These are phyloP conservation scores for Coregonus clupeaformis DNA, from an alignment of 2,113 vertebrate genomes.

Conservation along the genomic window DNA sequence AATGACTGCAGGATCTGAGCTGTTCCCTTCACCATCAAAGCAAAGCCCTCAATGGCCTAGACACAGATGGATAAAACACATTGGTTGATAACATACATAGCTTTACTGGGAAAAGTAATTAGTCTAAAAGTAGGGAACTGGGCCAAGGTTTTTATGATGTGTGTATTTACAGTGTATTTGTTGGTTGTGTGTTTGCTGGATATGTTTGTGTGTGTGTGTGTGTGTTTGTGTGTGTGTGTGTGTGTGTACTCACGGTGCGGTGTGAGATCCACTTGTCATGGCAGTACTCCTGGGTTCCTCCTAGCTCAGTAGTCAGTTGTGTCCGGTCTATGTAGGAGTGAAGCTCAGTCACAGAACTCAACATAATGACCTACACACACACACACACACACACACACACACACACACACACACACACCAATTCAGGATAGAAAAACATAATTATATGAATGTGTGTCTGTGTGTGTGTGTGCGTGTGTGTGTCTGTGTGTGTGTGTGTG, in stretches of 20 bases:
- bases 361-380: slow-evolving; percentile 89
- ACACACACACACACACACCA: not conserved
- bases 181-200: not conserved
- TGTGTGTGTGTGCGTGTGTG: no score
- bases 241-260: slow-evolving; percentile 82
- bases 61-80: slow-evolving; percentile 16
- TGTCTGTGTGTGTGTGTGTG: no score
- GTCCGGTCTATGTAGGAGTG: slow-evolving; percentile 90
- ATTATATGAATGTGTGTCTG: not conserved
- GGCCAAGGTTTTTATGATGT: not conserved
- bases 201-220: not conserved
- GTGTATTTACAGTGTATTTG: not conserved
- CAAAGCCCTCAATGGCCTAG: slow-evolving; percentile 94
- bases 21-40: slow-evolving; percentile 92
- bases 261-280: slow-evolving; percentile 91
- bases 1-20: slow-evolving; percentile 92
- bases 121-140: no score
- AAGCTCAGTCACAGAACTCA: slow-evolving; percentile 93
- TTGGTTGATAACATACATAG: not conserved
- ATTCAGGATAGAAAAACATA: not conserved
- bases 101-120: no score
- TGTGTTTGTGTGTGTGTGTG: not conserved
- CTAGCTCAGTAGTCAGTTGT: slow-evolving; percentile 93
- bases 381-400: slow-evolving; percentile 18
- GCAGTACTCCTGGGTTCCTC: slow-evolving; percentile 92